Evolutionary conservation across 1,140 invertebrate species (phyloP).

Genomic region (Bombus waltoni): DNA sequence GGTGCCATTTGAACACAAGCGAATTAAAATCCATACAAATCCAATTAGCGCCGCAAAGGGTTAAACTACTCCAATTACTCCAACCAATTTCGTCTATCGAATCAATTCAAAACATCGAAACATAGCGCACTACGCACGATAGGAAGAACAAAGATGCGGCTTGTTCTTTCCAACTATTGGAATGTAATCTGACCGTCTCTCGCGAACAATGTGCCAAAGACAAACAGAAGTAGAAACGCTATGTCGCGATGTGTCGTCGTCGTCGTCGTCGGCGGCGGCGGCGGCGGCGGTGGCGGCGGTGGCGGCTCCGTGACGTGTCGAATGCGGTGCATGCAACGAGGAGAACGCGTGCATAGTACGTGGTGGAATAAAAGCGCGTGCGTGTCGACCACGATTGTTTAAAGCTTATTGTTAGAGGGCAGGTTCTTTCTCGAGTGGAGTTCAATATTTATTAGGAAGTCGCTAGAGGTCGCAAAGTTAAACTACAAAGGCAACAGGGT

Average conservation of each 20-base stretch:
- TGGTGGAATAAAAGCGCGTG: conserved; percentile 22
- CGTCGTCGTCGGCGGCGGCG: no score
- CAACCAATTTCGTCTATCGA: background rate
- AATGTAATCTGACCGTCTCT: background rate
- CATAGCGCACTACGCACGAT: background rate
- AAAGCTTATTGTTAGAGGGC: background rate
- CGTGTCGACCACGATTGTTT: background rate
- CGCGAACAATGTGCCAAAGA: background rate
- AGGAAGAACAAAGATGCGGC: background rate
- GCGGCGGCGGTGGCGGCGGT: no score
- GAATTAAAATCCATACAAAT: conserved; percentile 1
- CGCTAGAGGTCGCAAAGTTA: conserved; percentile 43
- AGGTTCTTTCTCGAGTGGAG: conserved; percentile 6
- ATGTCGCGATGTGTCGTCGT: no score
- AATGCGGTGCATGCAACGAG: background rate
- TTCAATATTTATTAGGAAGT: conserved; percentile 58
- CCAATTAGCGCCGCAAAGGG: background rate
- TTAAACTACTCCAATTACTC: conserved; percentile 2
- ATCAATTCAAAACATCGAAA: background rate
- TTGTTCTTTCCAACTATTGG: background rate
- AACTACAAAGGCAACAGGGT: conserved; percentile 22
- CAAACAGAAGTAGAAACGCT: background rate
- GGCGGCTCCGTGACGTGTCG: background rate
- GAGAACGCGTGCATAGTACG: background rate
- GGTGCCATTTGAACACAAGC: background rate